These are phyloP conservation scores for Notarius quadriscutis DNA, from an alignment of 2,113 vertebrate genomes.

Conservation along the genomic window DNA sequence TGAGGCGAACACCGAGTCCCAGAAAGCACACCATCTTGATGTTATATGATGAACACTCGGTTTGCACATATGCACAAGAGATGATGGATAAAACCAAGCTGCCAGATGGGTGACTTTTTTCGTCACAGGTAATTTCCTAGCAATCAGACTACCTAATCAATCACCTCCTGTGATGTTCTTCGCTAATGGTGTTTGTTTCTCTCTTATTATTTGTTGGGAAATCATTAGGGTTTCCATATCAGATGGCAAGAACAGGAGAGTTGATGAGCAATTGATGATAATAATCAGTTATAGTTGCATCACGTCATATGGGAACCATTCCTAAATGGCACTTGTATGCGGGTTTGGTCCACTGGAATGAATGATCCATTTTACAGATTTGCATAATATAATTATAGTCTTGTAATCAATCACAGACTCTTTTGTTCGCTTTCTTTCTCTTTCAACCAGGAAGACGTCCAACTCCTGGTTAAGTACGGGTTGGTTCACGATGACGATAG, in stretches of 20 bases:
- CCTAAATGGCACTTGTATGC: slow-evolving; percentile 22
- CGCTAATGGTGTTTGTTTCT: slow-evolving; percentile 49
- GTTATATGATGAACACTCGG: slow-evolving; percentile 23
- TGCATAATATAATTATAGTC: neutral
- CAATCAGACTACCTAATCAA: slow-evolving; percentile 76
- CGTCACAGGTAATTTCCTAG: slow-evolving; percentile 79
- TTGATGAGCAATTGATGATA: slow-evolving; percentile 50
- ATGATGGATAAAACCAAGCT: slow-evolving; percentile 78
- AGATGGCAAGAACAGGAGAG: slow-evolving; percentile 38
- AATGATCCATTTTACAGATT: slow-evolving; percentile 15
- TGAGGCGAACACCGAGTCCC: neutral
- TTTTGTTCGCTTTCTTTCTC: slow-evolving; percentile 9
- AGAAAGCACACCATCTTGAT: neutral
- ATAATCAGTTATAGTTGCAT: slow-evolving; percentile 41
- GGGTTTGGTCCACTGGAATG: neutral
- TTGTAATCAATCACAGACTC: neutral
- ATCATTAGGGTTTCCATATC: slow-evolving; percentile 45
- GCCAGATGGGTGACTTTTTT: slow-evolving; percentile 71
- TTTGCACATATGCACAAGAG: slow-evolving; percentile 53
- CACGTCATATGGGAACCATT: slow-evolving; percentile 28
- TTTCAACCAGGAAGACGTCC: slow-evolving; percentile 86
- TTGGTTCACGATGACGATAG: slow-evolving; percentile 99
- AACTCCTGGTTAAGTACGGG: slow-evolving; percentile 99
- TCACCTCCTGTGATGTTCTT: slow-evolving; percentile 63
- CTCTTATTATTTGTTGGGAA: slow-evolving; percentile 49